Base-by-base conservation (phyloP, 2,113 vertebrate genomes). In the Oophaga pumilio region DNA sequence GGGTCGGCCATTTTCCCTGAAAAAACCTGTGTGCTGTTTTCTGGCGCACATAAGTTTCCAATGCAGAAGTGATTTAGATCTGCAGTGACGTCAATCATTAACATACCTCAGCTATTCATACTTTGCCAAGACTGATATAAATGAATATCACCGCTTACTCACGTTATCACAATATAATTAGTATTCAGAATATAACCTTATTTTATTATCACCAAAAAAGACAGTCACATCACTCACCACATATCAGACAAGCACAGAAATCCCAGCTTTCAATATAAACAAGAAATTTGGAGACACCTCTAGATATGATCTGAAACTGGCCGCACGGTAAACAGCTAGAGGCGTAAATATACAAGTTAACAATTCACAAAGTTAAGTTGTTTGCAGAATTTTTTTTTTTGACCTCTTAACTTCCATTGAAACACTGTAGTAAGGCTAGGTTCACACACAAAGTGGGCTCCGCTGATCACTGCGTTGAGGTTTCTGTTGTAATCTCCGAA, bases 141-240 rank as follows among this genome's bases (percentile, higher is more conserved):
- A 73, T 20, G n/a, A 28, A 43, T 18, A 8, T 71, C 13, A 17
- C 68, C 2, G 66, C 24, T 14, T 3, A 26, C 8, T 33, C 24
- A 73, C 33, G 9, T 73, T 49, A 43, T 73, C 15, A 49, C 69
- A 43, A 17, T 28, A 49, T 20, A 43, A 73, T 73, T 73, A 73
- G 69, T 20, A 73, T 73, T 73, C 69, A 73, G 69, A 73, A 73
- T 17, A 73, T 15, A 18, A 73, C 28, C n/a, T 73, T 33, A 68
- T 71, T 73, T 43, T 73, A 73, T 73, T 33, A 73, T 43, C 69
- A 73, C 26, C 66, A 69, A 69, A 49, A 73, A 13, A 73, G 69
- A 73, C 69, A 73, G 28, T 20, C 20, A 28, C 69, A 73, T 73
- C 69, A 73, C 49, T 73, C 69, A 73, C 15, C 69, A 43, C 69